Evolutionary conservation across 30 jellyfish, hydroid and myxozoan species (phyloP), one percentile per base, ranked within the genome.

Genomic region (Cassiopea xamachana): DNA sequence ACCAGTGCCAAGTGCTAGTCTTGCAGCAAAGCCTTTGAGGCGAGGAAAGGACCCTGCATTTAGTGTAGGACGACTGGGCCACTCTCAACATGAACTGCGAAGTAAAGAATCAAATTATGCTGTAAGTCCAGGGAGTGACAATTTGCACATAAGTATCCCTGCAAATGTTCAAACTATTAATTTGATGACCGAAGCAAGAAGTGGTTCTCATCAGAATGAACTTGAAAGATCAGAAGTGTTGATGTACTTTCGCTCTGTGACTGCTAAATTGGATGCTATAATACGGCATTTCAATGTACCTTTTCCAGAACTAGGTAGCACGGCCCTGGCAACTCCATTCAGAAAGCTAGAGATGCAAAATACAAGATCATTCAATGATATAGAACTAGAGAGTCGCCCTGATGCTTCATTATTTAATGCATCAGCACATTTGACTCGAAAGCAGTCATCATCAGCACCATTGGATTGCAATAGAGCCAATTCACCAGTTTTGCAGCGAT

Each of bases 271-370:
- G 45, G 98, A 95, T 85, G 84, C 93, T 44, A 92, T 95, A 58
- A 95, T 95, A 71, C 86, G 93, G 59, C 99, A 95, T 70, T 95
- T 95, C 59, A 95, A 95, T 60, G 98, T 95, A 12, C 99, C 99
- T 17, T 83, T 48, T 83, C 16, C 75, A 10, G 87, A 87, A 49
- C 39, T 69, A 1, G 80, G 72, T 73, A 1, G 80, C 48, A 87
- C 67, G 45, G 2, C 59, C 75, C 60, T 45, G 48, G 55, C 75
- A 43, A 60, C 73, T 67, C 82, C 88, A 1, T 47, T 47, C 5
- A 68, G 75, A 47, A 79, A 16, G 17, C 44, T 15, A 9, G 62
- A 19, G 62, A 9, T 44, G 39, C 73, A 73, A 62, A 78, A 75
- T 46, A 58, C 83, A 43, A 81, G 51, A 17, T 47, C 82, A 46